Base-by-base conservation (phyloP, 2,797 vertebrate genomes). In the Denticeps clupeoides region DNA sequence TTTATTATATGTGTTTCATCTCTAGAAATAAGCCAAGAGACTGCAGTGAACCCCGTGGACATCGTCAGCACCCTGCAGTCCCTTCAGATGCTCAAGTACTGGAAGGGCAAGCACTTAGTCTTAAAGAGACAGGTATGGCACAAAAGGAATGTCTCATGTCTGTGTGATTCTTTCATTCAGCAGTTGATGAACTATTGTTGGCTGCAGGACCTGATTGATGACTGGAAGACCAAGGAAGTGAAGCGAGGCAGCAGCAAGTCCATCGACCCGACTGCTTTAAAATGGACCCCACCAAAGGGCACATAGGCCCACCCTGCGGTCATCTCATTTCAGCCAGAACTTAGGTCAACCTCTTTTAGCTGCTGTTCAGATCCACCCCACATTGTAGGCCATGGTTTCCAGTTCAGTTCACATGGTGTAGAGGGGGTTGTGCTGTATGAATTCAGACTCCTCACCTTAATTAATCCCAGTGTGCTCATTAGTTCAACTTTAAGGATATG, bases 31-130 rank as follows among this genome's bases (percentile, higher is more conserved):
- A 99, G 95, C 77, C 95, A 99, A 82, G 93, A 99, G 74, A 98
- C 94, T 0, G 95, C 95, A 0, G 91, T 99, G 27, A 99, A 99
- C 70, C 94, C 95, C 0, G 93, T 99, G 28, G 95, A 99, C 82
- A 99, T 99, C 0, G 95, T 99, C 51, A 99, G 93, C 80, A 99
- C 95, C 0, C 80, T 99, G 73, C 95, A 99, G 80, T 91, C 93
- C 1, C 90, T 99, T 47, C 95, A 99, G 80, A 98, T 99, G 93
- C 89, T 99, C 21, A 99, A 99, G 56, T 99, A 99, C 61, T 99
- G 95, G 94, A 99, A 99, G 64, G 95, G 95, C 55, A 99, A 99
- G 43, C 93, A 99, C 71, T 72, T 99, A 54, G 94, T 99, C 47
- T 74, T 99, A 53, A 99, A 99, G 65, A 86, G 95, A 81, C 94